Percentiles rank a stretch among this genome's conserved stretches.
Evolutionary conservation across 2,797 vertebrate genomes (phyloP).

Genomic region (Leptatherina wallacei): DNA sequence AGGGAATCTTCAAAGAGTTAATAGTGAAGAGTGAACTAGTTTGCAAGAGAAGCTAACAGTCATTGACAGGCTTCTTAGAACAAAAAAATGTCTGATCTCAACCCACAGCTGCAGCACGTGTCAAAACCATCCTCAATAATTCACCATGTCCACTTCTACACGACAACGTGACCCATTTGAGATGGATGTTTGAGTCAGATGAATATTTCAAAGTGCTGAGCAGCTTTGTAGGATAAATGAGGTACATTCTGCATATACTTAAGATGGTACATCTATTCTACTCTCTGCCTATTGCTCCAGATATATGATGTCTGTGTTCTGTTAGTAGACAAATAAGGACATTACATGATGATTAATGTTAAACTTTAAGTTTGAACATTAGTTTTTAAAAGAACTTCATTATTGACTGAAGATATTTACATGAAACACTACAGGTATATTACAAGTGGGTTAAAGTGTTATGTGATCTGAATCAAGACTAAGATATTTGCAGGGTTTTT

Average conservation of each 20-base stretch:
- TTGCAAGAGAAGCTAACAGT: neutral
- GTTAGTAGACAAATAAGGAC: neutral
- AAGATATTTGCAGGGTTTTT: neutral
- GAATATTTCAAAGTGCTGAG: constrained; percentile 42
- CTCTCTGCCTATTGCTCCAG: neutral
- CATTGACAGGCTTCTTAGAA: neutral
- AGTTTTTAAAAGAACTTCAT: neutral
- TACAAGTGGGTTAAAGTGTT: neutral
- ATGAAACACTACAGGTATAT: neutral
- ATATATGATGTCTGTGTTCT: neutral
- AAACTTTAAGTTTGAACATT: neutral
- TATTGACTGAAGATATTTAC: neutral
- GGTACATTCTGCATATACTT: neutral
- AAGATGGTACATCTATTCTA: neutral
- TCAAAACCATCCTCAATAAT: constrained; percentile 49
- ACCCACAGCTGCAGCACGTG: constrained; percentile 28
- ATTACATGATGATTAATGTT: neutral
- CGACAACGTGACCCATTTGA: constrained; percentile 39
- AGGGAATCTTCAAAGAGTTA: neutral
- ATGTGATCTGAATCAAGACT: neutral
- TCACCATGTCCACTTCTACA: constrained; percentile 37
- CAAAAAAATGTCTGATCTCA: constrained; percentile 1
- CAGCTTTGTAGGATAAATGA: constrained; percentile 21
- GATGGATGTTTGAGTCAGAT: constrained; percentile 28
- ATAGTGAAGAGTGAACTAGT: neutral